Evolutionary conservation across 2,113 vertebrate genomes (phyloP).

Genomic region (Chaetura pelagica): DNA sequence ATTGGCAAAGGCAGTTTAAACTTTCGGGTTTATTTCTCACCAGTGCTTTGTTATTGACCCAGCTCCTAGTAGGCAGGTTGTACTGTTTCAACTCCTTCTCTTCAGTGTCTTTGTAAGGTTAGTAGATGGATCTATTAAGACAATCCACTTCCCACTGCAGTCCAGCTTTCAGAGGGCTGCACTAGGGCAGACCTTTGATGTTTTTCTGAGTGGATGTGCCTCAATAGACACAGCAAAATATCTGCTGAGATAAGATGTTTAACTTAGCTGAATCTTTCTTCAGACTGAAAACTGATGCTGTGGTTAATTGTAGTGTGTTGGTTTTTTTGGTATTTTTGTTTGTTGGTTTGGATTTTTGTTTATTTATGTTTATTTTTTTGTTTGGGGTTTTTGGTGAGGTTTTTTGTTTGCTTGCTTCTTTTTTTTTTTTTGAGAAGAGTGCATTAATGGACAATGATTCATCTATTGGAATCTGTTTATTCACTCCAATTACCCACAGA

Average conservation of each 20-base stretch:
- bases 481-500: not conserved
- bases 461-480: not conserved
- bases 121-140: not conserved
- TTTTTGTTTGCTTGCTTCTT: not conserved
- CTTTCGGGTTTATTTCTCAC: not conserved
- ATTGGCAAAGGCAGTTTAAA: not conserved
- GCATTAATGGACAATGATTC: not conserved
- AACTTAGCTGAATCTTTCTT: not conserved
- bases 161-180: not conserved
- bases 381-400: no score
- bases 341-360: no score
- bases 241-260: not conserved
- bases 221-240: not conserved
- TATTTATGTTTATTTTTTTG: no score
- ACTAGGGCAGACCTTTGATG: not conserved
- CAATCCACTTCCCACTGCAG: not conserved
- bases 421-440: no score
- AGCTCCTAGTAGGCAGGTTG: not conserved
- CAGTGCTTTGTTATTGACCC: not conserved
- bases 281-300: not conserved
- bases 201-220: not conserved
- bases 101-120: not conserved
- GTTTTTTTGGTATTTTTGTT: not conserved
- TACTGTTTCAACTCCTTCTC: not conserved
- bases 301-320: rapidly evolving